These are phyloP conservation scores for Hirudo medicinalis DNA, from an alignment of 1,140 invertebrate genomes.

Conservation along the genomic window DNA sequence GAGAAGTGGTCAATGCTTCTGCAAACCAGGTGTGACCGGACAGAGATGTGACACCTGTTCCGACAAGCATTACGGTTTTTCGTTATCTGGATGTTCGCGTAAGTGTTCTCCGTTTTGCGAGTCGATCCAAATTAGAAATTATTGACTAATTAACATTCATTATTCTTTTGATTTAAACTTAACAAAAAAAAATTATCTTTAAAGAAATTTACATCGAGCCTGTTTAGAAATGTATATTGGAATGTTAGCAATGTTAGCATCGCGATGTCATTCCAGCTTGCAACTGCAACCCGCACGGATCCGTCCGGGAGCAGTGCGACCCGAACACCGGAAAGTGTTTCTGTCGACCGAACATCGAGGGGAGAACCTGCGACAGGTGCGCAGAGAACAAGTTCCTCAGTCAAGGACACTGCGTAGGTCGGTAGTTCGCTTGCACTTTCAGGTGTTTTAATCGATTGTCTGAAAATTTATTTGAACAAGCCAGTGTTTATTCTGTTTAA, in stretches of 20 bases:
- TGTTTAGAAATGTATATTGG: not conserved
- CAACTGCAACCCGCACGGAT: slow-evolving; percentile 69
- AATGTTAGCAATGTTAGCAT: not conserved
- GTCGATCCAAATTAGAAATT: too few relatives aligned
- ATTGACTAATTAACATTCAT: too few relatives aligned
- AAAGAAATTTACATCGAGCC: not conserved
- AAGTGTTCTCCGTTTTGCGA: slow-evolving; percentile 33
- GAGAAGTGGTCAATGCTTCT: slow-evolving; percentile 63
- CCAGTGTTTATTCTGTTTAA: not conserved
- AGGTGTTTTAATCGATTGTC: not conserved
- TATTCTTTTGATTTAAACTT: slow-evolving; percentile 5
- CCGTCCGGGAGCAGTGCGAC: slow-evolving; percentile 59
- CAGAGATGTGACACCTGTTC: slow-evolving; percentile 63
- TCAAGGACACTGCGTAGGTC: slow-evolving; percentile 38
- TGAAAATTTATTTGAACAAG: not conserved
- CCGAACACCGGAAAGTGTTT: slow-evolving; percentile 63
- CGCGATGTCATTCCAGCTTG: slow-evolving; percentile 46
- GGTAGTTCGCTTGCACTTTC: not conserved
- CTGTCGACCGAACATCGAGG: slow-evolving; percentile 72
- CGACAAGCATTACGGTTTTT: slow-evolving; percentile 68
- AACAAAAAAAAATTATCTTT: not conserved
- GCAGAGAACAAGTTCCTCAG: slow-evolving; percentile 47
- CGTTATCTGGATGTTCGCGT: slow-evolving; percentile 65
- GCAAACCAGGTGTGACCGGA: slow-evolving; percentile 71
- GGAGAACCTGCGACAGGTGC: slow-evolving; percentile 69